Percentiles rank a stretch among this genome's conserved stretches.
Evolutionary conservation across 1,140 invertebrate species (phyloP).

Genomic region (Drosophila simulans): DNA sequence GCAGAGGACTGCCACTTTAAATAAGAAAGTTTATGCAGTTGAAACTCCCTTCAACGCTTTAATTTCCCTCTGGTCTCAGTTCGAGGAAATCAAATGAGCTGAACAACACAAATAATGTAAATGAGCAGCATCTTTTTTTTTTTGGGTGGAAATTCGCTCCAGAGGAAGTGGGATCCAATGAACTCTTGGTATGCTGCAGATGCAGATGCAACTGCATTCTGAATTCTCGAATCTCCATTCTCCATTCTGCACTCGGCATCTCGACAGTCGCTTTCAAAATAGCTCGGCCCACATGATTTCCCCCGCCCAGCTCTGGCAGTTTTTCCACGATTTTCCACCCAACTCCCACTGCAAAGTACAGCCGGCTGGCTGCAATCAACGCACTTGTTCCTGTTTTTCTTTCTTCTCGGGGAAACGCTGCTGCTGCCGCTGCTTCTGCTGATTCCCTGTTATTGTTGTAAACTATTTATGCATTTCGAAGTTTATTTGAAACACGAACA

Average conservation of each 20-base stretch:
- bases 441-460: slow-evolving; percentile 77
- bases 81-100: slow-evolving; percentile 30
- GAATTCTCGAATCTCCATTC: slow-evolving; percentile 14
- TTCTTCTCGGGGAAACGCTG: slow-evolving; percentile 39
- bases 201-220: slow-evolving; percentile 47
- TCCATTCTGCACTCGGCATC: slow-evolving; percentile 24
- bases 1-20: neutral
- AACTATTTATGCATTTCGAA: slow-evolving; percentile 83
- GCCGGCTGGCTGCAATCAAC: slow-evolving; percentile 70
- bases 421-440: slow-evolving; percentile 7
- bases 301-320: neutral
- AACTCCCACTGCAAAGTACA: slow-evolving; percentile 45
- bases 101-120: slow-evolving; percentile 22
- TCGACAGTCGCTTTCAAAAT: slow-evolving; percentile 47
- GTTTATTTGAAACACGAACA: slow-evolving; percentile 78
- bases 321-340: slow-evolving; percentile 23
- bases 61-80: slow-evolving; percentile 20
- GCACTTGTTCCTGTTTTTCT: slow-evolving; percentile 77
- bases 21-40: too few relatives aligned
- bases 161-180: slow-evolving; percentile 59
- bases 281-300: slow-evolving; percentile 55
- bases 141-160: neutral
- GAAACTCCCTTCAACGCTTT: neutral
- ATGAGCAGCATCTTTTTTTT: slow-evolving; percentile 3
- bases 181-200: slow-evolving; percentile 64